Conservation (phyloP, 2,888 invertebrate genomes). For the Cordilura impudica region DNA sequence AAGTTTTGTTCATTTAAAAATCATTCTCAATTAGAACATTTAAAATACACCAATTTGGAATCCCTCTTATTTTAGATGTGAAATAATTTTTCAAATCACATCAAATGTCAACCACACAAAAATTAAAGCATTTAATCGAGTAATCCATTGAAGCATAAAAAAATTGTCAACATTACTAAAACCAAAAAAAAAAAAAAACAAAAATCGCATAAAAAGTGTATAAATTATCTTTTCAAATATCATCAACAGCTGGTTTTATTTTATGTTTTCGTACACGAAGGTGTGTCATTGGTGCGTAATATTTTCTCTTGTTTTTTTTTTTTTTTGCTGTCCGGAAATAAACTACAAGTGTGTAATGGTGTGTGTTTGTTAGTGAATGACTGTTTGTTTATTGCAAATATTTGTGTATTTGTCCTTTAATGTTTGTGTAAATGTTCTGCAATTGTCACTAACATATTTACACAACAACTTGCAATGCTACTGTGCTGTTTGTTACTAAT, state of each 20-base stretch:
- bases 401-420: conserved; percentile 60
- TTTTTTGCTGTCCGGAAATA: background rate
- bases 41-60: too few relatives aligned
- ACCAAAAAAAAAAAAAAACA: conserved; percentile 13
- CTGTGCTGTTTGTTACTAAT: background rate
- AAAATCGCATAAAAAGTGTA: conserved; percentile 43
- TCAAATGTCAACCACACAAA: conserved; percentile 5
- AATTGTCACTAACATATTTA: conserved; percentile 54
- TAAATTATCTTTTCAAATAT: conserved; percentile 52
- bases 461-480: conserved; percentile 29
- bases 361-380: conserved; percentile 50
- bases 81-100: background rate
- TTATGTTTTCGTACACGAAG: conserved; percentile 37
- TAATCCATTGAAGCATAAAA: conserved; percentile 57
- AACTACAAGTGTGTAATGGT: conserved; percentile 48
- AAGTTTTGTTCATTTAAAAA: too few relatives aligned
- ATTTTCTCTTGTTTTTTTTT: conserved; percentile 17
- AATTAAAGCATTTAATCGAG: conserved; percentile 47
- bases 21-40: too few relatives aligned
- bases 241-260: conserved; percentile 59
- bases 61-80: too few relatives aligned
- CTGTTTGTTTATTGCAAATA: conserved; percentile 58
- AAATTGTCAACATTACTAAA: conserved; percentile 40
- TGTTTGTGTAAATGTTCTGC: conserved; percentile 65
- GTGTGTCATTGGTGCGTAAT: background rate